Conservation (phyloP, 2,888 invertebrate genomes). For the Hecatera dysodea region DNA sequence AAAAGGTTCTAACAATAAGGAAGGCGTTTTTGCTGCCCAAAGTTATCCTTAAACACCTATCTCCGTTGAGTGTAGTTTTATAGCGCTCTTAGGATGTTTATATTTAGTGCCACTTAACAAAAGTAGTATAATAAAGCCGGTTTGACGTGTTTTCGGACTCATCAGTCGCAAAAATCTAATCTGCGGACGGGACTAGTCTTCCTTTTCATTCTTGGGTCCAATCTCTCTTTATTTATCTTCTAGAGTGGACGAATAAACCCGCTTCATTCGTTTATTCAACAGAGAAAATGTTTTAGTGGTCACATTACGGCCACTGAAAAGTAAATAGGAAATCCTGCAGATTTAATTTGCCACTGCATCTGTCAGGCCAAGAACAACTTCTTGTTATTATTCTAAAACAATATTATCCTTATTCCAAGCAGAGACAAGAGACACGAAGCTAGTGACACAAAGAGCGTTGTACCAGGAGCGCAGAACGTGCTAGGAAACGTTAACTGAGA, state of each 20-base stretch:
- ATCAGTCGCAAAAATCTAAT: slow-evolving; percentile 37
- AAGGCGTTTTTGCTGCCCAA: slow-evolving; percentile 33
- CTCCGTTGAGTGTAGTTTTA: slow-evolving; percentile 52
- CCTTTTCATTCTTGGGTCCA: slow-evolving; percentile 17
- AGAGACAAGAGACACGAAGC: slow-evolving; percentile 61
- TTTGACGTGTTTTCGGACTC: slow-evolving; percentile 26
- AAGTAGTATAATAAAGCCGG: slow-evolving; percentile 46
- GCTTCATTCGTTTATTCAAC: slow-evolving; percentile 3
- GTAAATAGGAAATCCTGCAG: slow-evolving; percentile 37
- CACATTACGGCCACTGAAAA: slow-evolving; percentile 2
- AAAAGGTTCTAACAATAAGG: slow-evolving; percentile 25
- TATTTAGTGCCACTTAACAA: slow-evolving; percentile 49
- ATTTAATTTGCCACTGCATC: slow-evolving; percentile 39
- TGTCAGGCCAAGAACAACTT: slow-evolving; percentile 34
- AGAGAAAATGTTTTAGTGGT: slow-evolving; percentile 25
- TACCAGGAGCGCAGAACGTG: slow-evolving; percentile 74
- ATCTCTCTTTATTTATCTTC: slow-evolving; percentile 38
- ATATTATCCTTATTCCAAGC: slow-evolving; percentile 62
- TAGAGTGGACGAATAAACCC: neutral
- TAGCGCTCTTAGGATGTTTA: slow-evolving; percentile 46
- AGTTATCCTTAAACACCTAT: slow-evolving; percentile 54
- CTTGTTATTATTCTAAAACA: slow-evolving; percentile 59
- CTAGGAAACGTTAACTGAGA: slow-evolving; percentile 78
- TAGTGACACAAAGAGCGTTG: slow-evolving; percentile 68
- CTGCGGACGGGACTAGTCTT: slow-evolving; percentile 17